Evolutionary conservation across 2,888 invertebrate genomes (phyloP).

Genomic region (Lissocephala sabroskyi): DNA sequence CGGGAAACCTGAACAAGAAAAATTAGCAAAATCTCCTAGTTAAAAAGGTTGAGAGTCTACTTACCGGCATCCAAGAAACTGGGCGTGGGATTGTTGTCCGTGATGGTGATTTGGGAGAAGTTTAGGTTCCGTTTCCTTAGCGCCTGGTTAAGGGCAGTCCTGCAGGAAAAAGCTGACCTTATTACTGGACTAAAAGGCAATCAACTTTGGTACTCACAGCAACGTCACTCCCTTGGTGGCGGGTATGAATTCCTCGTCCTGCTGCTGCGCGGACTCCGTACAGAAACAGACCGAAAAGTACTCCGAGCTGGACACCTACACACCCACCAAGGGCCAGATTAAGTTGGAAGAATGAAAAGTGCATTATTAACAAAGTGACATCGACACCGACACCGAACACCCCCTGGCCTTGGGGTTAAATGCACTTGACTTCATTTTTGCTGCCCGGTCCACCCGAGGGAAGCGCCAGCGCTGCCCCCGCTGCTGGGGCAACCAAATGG

Average conservation of each 20-base stretch:
- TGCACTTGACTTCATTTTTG: too few species aligned
- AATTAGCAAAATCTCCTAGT: background rate
- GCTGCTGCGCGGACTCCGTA: constrained; percentile 72
- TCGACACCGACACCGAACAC: too few species aligned
- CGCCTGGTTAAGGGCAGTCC: constrained; percentile 77
- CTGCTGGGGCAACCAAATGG: too few species aligned
- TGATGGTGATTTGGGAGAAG: constrained; percentile 70
- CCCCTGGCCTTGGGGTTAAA: too few species aligned
- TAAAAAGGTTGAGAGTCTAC: background rate
- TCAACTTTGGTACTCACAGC: constrained; percentile 76
- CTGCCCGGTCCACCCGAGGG: too few species aligned
- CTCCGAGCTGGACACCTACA: constrained; percentile 81
- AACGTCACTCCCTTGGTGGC: constrained; percentile 79
- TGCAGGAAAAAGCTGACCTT: constrained; percentile 60
- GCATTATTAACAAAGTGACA: too few species aligned
- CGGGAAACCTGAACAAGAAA: constrained; percentile 61
- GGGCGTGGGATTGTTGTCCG: constrained; percentile 68
- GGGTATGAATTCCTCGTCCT: constrained; percentile 79
- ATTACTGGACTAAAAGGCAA: background rate
- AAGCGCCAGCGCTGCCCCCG: too few species aligned
- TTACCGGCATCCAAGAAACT: constrained; percentile 69
- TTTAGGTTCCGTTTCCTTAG: constrained; percentile 78
- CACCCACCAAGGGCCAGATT: too few species aligned
- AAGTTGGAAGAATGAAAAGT: too few species aligned
- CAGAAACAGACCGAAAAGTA: constrained; percentile 83